Base-by-base conservation (phyloP, 2,113 vertebrate genomes). In the Gasterosteus nipponicus region DNA sequence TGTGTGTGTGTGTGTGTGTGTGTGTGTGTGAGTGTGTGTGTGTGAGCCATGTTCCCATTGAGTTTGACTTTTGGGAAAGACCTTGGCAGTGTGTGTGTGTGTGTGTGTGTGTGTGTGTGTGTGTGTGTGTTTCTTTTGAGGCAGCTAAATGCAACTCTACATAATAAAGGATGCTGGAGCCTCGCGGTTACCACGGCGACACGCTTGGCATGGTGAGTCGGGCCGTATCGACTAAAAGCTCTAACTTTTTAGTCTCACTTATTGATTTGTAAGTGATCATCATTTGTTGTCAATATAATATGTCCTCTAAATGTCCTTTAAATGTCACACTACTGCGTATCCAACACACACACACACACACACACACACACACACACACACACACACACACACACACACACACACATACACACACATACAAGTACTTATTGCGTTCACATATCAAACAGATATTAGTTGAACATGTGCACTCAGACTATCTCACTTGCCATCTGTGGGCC, bases 41-140 rank as follows among this genome's bases (percentile, higher is more conserved):
- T 14, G 29, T 62, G 6, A 29, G 18, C 15, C 18, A 31, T 12
- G 35, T 39, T 70, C 61, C 61, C 47, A 64, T 18, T 80, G 58
- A 62, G 35, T 72, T 44, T 65, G 82, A 75, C 73, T 84, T 77
- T 56, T 57, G 49, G 31, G 39, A 65, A 72, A 58, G 67, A 72
- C 69, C 69, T 75, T 66, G 78, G 67, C 78, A 2, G 31, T 31
- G 16, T 81, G 74, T 41, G 47, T 56, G 63, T 51, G 47, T 51
- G 47, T n/a, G 22, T 26, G 22, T 26, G 31, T 31, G 16, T 81
- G 74, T 41, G 47, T 56, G 63, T 51, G 47, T 51, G 47, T 49
- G 47, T 49, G 49, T 51, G 47, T 51, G 22, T 54, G 26, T 5
- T 15, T 56, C 54, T 79, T 31, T 78, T 65, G 42, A 58, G 9